phyloP scores from a whole-genome alignment of 2,888 invertebrate genomes.

The Theodoxus fluviatilis region DNA sequence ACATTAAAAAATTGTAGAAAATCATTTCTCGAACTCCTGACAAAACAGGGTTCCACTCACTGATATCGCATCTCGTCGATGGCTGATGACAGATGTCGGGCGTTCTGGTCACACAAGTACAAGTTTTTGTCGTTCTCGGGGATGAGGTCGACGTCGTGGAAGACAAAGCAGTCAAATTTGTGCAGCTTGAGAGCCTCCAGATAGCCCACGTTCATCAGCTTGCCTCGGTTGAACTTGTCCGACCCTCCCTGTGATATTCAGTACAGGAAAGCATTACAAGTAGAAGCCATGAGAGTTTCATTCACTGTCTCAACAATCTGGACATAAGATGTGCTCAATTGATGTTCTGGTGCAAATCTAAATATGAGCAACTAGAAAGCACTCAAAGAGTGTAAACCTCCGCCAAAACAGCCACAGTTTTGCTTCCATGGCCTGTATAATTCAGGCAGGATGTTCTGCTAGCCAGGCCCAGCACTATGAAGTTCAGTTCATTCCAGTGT shows the following conservation, averaged over 20 bases:
- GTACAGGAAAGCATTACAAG: background rate
- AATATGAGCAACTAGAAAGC: background rate
- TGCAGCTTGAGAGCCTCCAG: constrained; percentile 49
- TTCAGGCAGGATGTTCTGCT: too few relatives aligned
- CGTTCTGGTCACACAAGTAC: constrained; percentile 64
- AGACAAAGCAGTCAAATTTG: constrained; percentile 58
- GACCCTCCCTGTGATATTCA: constrained; percentile 43
- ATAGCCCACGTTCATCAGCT: constrained; percentile 61
- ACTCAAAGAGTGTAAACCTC: too few relatives aligned
- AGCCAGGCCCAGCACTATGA: too few relatives aligned
- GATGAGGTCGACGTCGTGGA: constrained; percentile 67
- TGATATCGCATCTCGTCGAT: constrained; percentile 67
- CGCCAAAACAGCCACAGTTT: too few relatives aligned
- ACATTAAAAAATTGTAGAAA: too few relatives aligned
- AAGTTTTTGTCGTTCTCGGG: constrained; percentile 66
- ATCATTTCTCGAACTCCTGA: too few relatives aligned
- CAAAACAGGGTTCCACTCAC: constrained; percentile 44
- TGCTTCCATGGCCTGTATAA: too few relatives aligned
- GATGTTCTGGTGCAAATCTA: background rate
- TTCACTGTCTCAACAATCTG: constrained; percentile 4
- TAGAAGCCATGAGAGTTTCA: background rate
- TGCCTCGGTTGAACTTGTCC: constrained; percentile 58
- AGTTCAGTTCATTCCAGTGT: too few relatives aligned
- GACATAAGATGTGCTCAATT: background rate
- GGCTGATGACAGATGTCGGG: constrained; percentile 65